Evolutionary conservation across 2,797 vertebrate genomes (phyloP), one percentile per base, ranked within the genome.

Genomic region (Falco berigora): DNA sequence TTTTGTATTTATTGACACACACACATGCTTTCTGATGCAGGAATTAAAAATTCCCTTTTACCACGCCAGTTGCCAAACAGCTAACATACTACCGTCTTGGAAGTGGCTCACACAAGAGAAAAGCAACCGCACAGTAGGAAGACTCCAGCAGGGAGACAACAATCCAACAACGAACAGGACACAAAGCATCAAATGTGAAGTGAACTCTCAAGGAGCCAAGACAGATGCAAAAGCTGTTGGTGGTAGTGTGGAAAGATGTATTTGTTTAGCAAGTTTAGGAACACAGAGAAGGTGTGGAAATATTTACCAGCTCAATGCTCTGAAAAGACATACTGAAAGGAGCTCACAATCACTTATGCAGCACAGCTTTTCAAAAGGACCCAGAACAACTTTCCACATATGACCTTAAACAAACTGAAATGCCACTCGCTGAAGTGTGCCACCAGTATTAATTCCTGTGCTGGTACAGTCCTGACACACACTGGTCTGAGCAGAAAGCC

Each of bases 71-170:
- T 28, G 62, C 49, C 7, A 2, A 83, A 17, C 9, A 44, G 18
- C 36, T 36, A 91, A 56, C 30, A 14, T 3, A 42, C n/a, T 1
- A 80, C 46, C 50, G 73, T 27, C 91, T 38, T 28, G 64, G 75
- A 94, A 85, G 58, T 3, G 13, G 68, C 36, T 74, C 52, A 55
- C 36, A 80, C 72, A 68, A 80, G 67, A 91, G 73, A 78, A 94
- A 89, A 95, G 64, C 22, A 8, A 89, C 44, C 4, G 27, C 83
- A 67, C 50, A 92, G 74, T 18, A 92, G 84, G 84, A 88, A 95
- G 94, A 84, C 76, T 87, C 91, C 94, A 96, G 63, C 82, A 94
- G 73, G 67, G 91, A 89, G 40, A 82, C 67, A 92, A 86, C 74
- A 86, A 88, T 47, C 64, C 74, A 92, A 92, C 73, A 94, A 92